phyloP scores from a whole-genome alignment of 2,888 invertebrate genomes.

The Helleia helle region DNA sequence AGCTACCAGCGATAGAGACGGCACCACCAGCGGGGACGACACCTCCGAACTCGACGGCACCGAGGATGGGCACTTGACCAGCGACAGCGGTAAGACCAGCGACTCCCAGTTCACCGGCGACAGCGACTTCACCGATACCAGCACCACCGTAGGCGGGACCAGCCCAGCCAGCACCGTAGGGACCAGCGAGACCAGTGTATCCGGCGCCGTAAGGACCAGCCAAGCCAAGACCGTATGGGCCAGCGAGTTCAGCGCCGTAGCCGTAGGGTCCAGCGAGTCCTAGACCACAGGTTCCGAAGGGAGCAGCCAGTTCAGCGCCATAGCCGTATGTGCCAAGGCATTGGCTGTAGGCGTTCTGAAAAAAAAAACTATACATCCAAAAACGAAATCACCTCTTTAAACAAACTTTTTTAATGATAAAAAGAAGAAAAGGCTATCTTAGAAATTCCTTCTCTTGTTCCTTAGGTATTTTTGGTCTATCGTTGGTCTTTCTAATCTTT shows the following conservation, averaged over 20 bases:
- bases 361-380: too few species aligned
- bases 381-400: too few species aligned
- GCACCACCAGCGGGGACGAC: slow-evolving; percentile 19
- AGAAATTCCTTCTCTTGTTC: too few species aligned
- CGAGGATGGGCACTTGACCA: slow-evolving; percentile 33
- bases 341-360: background rate
- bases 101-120: slow-evolving; percentile 23
- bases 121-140: slow-evolving; percentile 18
- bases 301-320: slow-evolving; percentile 14
- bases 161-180: background rate
- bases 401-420: too few species aligned
- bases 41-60: slow-evolving; percentile 30
- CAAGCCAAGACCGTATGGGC: background rate
- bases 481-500: too few species aligned
- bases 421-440: too few species aligned
- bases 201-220: slow-evolving; percentile 1
- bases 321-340: slow-evolving; percentile 4
- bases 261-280: slow-evolving; percentile 14
- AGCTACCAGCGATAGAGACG: slow-evolving; percentile 17
- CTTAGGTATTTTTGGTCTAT: too few species aligned
- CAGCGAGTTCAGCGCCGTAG: slow-evolving; percentile 1
- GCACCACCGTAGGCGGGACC: slow-evolving; percentile 16
- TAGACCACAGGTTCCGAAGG: slow-evolving; percentile 8
- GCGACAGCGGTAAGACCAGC: slow-evolving; percentile 29
- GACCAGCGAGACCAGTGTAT: background rate